These are phyloP conservation scores for Euphydryas editha DNA, from an alignment of 2,888 invertebrate species.

Conservation along the genomic window DNA sequence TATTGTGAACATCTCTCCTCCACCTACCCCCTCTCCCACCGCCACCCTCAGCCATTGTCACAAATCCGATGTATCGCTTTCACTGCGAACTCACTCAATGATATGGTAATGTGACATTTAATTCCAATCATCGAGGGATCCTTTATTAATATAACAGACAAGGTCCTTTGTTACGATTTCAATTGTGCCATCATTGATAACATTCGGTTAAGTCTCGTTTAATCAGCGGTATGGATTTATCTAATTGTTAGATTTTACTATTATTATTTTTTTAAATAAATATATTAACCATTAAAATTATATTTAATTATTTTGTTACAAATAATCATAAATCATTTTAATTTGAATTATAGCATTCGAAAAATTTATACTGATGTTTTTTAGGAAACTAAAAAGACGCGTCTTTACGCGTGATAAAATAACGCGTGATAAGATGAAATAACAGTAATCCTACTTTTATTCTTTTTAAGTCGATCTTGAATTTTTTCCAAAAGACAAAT, in stretches of 20 bases:
- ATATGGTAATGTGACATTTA: slow-evolving; percentile 80
- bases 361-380: too few relatives aligned
- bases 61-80: slow-evolving; percentile 80
- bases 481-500: too few relatives aligned
- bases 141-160: slow-evolving; percentile 55
- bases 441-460: too few relatives aligned
- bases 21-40: slow-evolving; percentile 41
- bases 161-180: slow-evolving; percentile 40
- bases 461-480: too few relatives aligned
- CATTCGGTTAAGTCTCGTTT: not conserved
- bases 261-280: not conserved
- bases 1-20: slow-evolving; percentile 66
- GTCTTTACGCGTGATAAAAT: too few relatives aligned
- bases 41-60: slow-evolving; percentile 61
- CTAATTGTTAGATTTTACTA: not conserved
- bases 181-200: slow-evolving; percentile 36
- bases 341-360: too few relatives aligned
- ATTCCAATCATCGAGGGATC: slow-evolving; percentile 67
- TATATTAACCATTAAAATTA: too few relatives aligned
- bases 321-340: too few relatives aligned
- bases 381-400: too few relatives aligned
- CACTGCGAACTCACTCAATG: slow-evolving; percentile 70
- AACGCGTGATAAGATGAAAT: too few relatives aligned
- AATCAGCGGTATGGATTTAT: not conserved
- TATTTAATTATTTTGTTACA: too few relatives aligned